Base-by-base conservation (phyloP, 2,113 vertebrate species). In the Neotoma lepida region DNA sequence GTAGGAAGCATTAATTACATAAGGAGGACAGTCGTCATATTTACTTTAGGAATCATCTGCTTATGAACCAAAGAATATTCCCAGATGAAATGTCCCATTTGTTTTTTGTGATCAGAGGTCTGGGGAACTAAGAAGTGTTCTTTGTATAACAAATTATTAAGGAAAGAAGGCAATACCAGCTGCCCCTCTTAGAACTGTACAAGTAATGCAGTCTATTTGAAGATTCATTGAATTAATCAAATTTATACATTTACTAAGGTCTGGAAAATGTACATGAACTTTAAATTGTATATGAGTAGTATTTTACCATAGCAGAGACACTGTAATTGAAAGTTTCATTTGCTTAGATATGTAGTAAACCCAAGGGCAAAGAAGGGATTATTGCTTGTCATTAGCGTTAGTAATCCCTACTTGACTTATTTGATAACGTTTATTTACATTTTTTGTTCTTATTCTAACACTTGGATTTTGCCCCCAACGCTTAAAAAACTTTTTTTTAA, bases 191-290 rank as follows among this genome's bases (percentile, higher is more conserved):
- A 70, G 39, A 39, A 39, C 22, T 82, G 35, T 26, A 58, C 51
- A 73, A 87, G 49, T 87, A 63, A 56, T 86, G 46, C 9, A 71
- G 64, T 73, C 54, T 94, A 82, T 94, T 95, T 89, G 28, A 91
- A 93, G 46, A 70, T 20, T 35, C 20, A 81, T 58, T 71, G 89
- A 49, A 51, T 89, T 17, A 93, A 68, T 35, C 24, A 94, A 49
- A 89, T 89, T 89, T 49, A 51, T 41, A 78, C 61, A 64, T 95
- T 74, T 93, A 30, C 44, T 85, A 94, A 90, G 39, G 80, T 61
- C 46, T 94, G 24, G 39, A 90, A 89, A 86, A 64, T 24, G 35
- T 86, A 49, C 9, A 26, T 51, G 91, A 86, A 86, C 39, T 64
- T 94, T 91, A 90, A 92, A n/a, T 22, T 94, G 4, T 68, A 63